Evolutionary conservation across 2,797 vertebrate species (phyloP), one percentile per base, ranked within the genome.

Genomic region (Melanotaenia trifasciata): DNA sequence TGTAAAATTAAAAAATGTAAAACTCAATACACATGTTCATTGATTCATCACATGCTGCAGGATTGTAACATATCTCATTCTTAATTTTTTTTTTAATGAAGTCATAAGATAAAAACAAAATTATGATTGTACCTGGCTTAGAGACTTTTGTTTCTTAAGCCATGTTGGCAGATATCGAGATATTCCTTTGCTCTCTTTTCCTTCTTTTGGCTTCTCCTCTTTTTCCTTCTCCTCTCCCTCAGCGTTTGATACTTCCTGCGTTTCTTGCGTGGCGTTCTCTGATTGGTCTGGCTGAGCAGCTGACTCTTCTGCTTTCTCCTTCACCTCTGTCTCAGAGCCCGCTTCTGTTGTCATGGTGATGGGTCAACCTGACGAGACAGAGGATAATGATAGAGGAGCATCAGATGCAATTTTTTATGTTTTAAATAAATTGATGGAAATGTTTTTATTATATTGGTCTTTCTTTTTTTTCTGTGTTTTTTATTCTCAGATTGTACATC

Each of bases 91-190:
- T 26, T 26, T 30, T 2, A 75, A 14, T 5, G 14, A 6, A 24
- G 14, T 14, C 20, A 24, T 58, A 36, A 35, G 24, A 40, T 16
- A 66, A 40, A 1, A n/a, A 26, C 12, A 51, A 2, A 26, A 28
- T n/a, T 26, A 12, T 57, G 26, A 51, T 24, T 35, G 91, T 70
- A 95, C 90, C 88, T 97, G 95, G 77, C 92, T 96, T 80, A 96
- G 96, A 16, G 98, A 98, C 83, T 96, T 98, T 70, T 98, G 98
- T 78, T 97, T 98, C 92, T 98, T 99, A 91, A 97, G 95, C 98
- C 98, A 99, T 58, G 97, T 95, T 4, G 98, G 97, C 68, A 99
- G 92, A 81, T 98, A 99, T 43, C 97, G 96, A 84, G 96, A 96
- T 90, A 99, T 96, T 26, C 97, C 97, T 91, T 96, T 96, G 61